Percentiles rank a stretch among this genome's conserved stretches.
phyloP scores from a whole-genome alignment of 2,113 vertebrate species.

The Nematolebias whitei region DNA sequence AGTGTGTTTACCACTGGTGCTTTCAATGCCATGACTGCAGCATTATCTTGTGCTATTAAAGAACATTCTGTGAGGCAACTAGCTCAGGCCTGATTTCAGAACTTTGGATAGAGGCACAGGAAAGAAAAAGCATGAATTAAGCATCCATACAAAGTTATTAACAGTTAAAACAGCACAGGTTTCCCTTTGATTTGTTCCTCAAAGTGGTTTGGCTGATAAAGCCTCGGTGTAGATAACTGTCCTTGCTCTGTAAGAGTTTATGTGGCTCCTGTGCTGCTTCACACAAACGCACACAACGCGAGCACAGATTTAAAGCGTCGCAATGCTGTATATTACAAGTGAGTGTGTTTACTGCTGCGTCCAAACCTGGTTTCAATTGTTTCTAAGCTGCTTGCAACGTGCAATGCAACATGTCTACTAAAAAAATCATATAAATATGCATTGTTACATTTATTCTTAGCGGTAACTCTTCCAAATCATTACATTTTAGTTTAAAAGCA shows the following conservation, averaged over 20 bases:
- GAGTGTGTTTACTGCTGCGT: constrained; percentile 1
- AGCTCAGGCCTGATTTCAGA: constrained; percentile 1
- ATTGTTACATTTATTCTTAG: neutral
- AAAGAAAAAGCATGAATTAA: neutral
- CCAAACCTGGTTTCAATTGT: constrained; percentile 18
- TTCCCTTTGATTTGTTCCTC: neutral
- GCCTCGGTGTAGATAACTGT: too few species aligned
- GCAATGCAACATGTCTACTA: neutral
- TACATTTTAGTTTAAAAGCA: neutral
- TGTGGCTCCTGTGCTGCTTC: constrained; percentile 13
- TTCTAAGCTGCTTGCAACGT: neutral
- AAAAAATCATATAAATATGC: neutral
- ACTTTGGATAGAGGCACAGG: constrained; percentile 2
- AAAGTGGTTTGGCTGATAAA: neutral
- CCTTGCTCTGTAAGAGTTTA: neutral
- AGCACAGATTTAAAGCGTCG: constrained; percentile 28
- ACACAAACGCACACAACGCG: constrained; percentile 2
- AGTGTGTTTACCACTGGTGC: neutral
- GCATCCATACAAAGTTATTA: too few species aligned
- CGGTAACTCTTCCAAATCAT: too few species aligned
- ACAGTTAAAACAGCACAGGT: too few species aligned
- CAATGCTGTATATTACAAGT: neutral
- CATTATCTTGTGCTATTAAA: neutral
- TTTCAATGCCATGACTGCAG: neutral
- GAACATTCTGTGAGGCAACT: neutral